Conservation (phyloP, 2,888 invertebrate genomes). For the Fragum sueziense region DNA sequence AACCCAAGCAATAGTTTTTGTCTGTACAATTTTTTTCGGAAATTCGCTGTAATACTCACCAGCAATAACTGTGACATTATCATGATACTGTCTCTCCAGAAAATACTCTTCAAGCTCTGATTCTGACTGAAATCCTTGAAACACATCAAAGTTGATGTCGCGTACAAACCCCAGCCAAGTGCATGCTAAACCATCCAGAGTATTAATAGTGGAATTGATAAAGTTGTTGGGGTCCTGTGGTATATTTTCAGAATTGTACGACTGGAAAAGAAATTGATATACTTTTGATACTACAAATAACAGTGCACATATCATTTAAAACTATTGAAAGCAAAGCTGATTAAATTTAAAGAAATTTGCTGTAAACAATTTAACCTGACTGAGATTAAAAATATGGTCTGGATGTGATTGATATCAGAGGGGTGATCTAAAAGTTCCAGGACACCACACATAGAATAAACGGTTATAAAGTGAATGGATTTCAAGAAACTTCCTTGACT, state of each 20-base stretch:
- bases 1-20: slow-evolving; percentile 78
- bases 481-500: too few relatives aligned
- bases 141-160: slow-evolving; percentile 82
- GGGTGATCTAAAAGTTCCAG: too few relatives aligned
- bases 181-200: slow-evolving; percentile 77
- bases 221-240: not conserved
- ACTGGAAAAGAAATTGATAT: not conserved
- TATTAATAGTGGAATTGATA: not conserved
- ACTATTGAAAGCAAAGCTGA: too few relatives aligned
- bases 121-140: slow-evolving; percentile 82
- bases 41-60: slow-evolving; percentile 71
- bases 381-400: too few relatives aligned
- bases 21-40: too few relatives aligned
- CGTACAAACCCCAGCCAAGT: slow-evolving; percentile 81
- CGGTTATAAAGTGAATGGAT: too few relatives aligned
- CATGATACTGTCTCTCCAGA: slow-evolving; percentile 80
- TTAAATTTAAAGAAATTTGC: too few relatives aligned
- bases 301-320: too few relatives aligned
- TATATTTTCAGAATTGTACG: not conserved
- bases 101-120: slow-evolving; percentile 82
- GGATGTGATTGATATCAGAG: too few relatives aligned
- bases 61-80: slow-evolving; percentile 83
- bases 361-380: too few relatives aligned
- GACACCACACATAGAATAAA: too few relatives aligned
- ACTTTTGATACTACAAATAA: too few relatives aligned